These are phyloP conservation scores for Heliconius sara DNA, from an alignment of 2,888 invertebrate species.

Conservation along the genomic window DNA sequence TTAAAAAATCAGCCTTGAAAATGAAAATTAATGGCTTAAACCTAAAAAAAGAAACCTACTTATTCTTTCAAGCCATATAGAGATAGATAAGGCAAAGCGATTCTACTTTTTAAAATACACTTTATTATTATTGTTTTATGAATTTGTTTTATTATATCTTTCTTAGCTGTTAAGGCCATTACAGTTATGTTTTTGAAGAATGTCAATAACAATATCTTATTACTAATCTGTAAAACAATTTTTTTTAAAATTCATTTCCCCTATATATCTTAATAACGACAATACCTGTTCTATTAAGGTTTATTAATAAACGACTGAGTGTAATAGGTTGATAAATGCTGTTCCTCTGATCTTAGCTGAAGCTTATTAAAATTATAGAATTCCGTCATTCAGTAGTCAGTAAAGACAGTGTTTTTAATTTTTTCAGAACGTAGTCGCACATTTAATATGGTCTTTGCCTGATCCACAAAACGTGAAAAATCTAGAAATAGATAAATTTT, in stretches of 20 bases:
- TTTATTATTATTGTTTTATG: not conserved
- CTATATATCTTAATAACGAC: constrained; percentile 46
- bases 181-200: constrained; percentile 12
- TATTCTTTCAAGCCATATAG: not conserved
- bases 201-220: constrained; percentile 23
- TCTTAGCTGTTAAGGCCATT: not conserved
- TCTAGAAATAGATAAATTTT: no score
- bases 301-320: constrained; percentile 20
- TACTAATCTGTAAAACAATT: constrained; percentile 58
- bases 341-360: not conserved
- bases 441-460: no score
- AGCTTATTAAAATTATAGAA: no score
- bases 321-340: not conserved
- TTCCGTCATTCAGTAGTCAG: not conserved
- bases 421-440: no score
- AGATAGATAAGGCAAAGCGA: not conserved
- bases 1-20: constrained; percentile 20
- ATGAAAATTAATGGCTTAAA: constrained; percentile 15
- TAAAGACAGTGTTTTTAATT: not conserved
- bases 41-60: not conserved
- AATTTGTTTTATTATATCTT: not conserved
- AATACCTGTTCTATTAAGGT: constrained; percentile 29
- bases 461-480: no score
- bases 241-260: constrained; percentile 58
- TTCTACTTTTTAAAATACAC: not conserved